Percentiles rank a stretch among this genome's conserved stretches.
phyloP scores from a whole-genome alignment of 2,888 invertebrate species.

The Athalia rosae region DNA sequence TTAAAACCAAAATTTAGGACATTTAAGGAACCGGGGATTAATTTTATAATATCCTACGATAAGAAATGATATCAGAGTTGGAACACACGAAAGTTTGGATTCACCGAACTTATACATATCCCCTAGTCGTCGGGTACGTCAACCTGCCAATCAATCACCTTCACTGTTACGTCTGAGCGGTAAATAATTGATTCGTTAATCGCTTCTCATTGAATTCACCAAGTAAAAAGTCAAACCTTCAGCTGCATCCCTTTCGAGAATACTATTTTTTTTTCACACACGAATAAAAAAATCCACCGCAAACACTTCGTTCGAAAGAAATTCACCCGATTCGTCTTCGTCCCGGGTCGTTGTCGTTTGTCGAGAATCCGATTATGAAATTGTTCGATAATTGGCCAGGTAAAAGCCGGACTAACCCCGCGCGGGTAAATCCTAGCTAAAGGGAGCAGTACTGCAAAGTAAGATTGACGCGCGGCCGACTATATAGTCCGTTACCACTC shows the following conservation, averaged over 20 bases:
- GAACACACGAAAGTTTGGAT: background rate
- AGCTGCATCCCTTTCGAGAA: background rate
- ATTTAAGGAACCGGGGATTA: too few relatives aligned
- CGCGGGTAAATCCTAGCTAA: slow-evolving; percentile 61
- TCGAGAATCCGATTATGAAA: background rate
- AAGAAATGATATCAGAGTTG: background rate
- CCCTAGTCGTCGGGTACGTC: background rate
- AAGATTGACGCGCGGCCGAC: slow-evolving; percentile 61
- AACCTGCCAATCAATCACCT: background rate
- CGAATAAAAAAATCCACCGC: background rate
- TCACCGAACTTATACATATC: background rate
- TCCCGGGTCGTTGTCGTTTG: background rate
- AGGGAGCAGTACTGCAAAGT: slow-evolving; percentile 67
- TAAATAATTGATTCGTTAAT: background rate
- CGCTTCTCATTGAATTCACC: background rate
- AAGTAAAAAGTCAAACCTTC: background rate
- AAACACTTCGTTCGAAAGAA: slow-evolving; percentile 10
- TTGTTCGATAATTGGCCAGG: background rate
- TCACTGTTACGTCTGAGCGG: background rate
- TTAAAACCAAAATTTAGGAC: too few relatives aligned
- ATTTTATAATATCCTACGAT: too few relatives aligned
- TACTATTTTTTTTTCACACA: background rate
- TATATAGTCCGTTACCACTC: slow-evolving; percentile 64
- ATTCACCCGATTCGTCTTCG: background rate
- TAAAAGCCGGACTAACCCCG: slow-evolving; percentile 32